Evolutionary conservation across 2,113 vertebrate genomes (phyloP).

Genomic region (Marcusenius ussheri): DNA sequence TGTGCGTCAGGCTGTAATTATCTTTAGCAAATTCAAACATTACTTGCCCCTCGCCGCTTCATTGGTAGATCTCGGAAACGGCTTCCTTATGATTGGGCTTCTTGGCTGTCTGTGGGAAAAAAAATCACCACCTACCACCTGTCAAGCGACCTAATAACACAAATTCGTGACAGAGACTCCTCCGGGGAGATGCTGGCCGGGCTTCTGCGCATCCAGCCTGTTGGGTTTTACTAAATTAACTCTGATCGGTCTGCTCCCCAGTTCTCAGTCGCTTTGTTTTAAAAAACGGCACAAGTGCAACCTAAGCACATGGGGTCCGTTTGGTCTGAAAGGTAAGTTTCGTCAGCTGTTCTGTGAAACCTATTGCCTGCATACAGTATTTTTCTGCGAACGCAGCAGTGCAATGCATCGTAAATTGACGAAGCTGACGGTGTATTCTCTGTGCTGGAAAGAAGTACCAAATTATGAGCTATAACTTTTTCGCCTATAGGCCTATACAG

Average conservation of each 20-base stretch:
- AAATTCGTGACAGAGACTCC: slow-evolving; percentile 66
- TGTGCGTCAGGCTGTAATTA: background rate
- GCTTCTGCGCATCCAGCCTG: background rate
- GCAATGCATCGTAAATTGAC: background rate
- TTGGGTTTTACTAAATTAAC: background rate
- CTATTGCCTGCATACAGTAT: background rate
- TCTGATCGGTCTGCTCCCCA: background rate
- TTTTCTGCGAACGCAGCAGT: background rate
- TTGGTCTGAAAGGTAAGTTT: slow-evolving; percentile 1
- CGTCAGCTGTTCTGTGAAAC: background rate
- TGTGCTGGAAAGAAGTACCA: background rate
- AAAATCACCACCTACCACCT: slow-evolving; percentile 43
- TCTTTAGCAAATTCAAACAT: background rate
- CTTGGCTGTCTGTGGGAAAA: slow-evolving; percentile 29
- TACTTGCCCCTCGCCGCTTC: background rate
- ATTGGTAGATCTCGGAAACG: slow-evolving; percentile 48
- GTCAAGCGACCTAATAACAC: slow-evolving; percentile 89
- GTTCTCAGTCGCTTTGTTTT: background rate
- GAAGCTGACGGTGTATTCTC: background rate
- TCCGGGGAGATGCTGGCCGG: slow-evolving; percentile 34
- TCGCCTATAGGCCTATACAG: background rate
- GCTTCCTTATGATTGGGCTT: slow-evolving; percentile 45
- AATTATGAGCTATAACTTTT: background rate
- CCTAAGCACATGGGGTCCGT: background rate
- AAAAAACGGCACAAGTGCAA: background rate